Evolutionary conservation across 2,113 vertebrate genomes (phyloP), one percentile per base, ranked within the genome.

Genomic region (Myrmecobius fasciatus): DNA sequence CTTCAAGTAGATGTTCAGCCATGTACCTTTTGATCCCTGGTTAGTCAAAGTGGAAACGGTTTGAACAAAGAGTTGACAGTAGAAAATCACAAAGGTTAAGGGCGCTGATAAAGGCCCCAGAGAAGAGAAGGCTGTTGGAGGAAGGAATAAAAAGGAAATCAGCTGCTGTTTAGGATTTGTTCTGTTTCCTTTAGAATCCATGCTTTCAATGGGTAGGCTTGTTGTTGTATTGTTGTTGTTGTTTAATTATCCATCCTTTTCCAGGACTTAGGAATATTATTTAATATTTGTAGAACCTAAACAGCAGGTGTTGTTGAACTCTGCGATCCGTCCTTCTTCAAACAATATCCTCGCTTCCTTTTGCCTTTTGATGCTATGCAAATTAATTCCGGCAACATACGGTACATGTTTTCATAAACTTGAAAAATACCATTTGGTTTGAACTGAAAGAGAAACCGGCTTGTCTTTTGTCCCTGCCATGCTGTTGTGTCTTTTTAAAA

Each of bases 401-500:
- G 67, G 11, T 95, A 94, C 83, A 10, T 92, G 91, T 92, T 83
- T 52, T 93, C 36, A 26, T 91, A 94, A 60, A 52, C 51, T 94
- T 52, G 83, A 47, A 3, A 67, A 90, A 91, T 91, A 91, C 46
- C 47, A 94, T 93, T 95, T 91, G 36, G 88, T 56, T 95, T 95
- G 93, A 25, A 92, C 28, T 94, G 49, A 95, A 91, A 98, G 36
- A 89, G 51, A 93, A 94, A 47, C 92, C 92, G 52, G n/a, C 31
- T 93, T 94, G 3, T 94, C 90, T 94, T 96, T 94, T 96, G 26
- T 96, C 67, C 53, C 91, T 90, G 91, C 92, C 94, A 90, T 94
- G 43, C 52, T 96, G 47, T 53, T 96, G 7, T 90, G 93, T 83
- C 95, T 53, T 91, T 94, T 96, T 53, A 95, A 91, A 89, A 91